Evolutionary conservation across 2,797 vertebrate species (phyloP).

Genomic region (Adrianichthys oophorus): DNA sequence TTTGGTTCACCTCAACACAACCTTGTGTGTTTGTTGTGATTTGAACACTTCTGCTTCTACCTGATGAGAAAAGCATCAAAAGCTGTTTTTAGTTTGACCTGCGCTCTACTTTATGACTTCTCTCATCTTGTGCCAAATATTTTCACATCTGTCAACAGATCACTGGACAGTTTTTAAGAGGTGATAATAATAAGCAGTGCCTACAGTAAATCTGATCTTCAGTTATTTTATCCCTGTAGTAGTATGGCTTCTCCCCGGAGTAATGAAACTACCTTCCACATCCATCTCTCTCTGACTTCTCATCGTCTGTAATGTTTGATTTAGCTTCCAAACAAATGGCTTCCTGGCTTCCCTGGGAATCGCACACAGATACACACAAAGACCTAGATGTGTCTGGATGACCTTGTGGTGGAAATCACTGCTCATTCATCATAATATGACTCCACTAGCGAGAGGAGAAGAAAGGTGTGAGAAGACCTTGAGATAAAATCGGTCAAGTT

Average conservation of each 20-base stretch:
- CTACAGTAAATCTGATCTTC: background rate
- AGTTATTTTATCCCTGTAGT: background rate
- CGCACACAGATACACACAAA: conserved; percentile 8
- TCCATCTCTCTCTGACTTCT: conserved; percentile 24
- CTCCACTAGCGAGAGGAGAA: conserved; percentile 22
- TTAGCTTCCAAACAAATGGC: conserved; percentile 34
- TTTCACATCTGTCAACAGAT: no score
- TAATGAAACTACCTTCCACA: conserved; percentile 21
- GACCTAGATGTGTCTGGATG: conserved; percentile 26
- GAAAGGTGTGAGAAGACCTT: conserved; percentile 44
- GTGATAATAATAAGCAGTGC: no score
- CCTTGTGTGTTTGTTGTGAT: no score
- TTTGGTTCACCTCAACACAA: no score
- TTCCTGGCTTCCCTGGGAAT: conserved; percentile 14
- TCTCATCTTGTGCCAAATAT: background rate
- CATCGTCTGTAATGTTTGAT: conserved; percentile 39
- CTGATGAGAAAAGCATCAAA: no score
- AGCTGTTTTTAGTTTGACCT: no score
- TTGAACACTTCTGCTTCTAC: no score
- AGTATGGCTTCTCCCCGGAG: conserved; percentile 2
- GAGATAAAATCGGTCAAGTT: conserved; percentile 32
- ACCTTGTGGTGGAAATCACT: conserved; percentile 61
- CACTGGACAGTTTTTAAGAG: no score
- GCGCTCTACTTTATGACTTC: background rate
- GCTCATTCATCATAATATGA: conserved; percentile 47